Evolutionary conservation across 1,140 invertebrate species (phyloP).

Genomic region (Zaprionus capensis): DNA sequence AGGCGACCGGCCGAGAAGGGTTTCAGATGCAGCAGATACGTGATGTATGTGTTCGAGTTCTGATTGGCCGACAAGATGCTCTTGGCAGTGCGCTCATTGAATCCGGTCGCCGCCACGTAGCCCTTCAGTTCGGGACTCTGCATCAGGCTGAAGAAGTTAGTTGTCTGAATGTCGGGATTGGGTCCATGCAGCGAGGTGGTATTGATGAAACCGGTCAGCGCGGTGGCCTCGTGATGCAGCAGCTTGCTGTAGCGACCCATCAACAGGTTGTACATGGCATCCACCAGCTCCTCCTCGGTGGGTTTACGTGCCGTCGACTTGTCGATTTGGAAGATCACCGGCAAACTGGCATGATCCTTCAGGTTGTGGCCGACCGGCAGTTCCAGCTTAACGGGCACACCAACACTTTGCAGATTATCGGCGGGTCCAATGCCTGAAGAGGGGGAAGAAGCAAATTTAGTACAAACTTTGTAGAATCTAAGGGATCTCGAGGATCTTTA

Average conservation of each 20-base stretch:
- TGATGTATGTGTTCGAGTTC: constrained; percentile 84
- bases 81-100: constrained; percentile 84
- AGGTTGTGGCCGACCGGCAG: constrained; percentile 90
- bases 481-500: neutral
- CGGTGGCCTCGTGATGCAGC: constrained; percentile 78
- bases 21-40: constrained; percentile 85
- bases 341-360: constrained; percentile 86
- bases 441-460: neutral
- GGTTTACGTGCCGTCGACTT: constrained; percentile 77
- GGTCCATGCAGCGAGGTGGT: constrained; percentile 74
- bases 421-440: constrained; percentile 83
- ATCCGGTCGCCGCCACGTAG: constrained; percentile 82
- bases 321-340: constrained; percentile 83
- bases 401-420: constrained; percentile 84
- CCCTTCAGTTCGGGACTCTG: constrained; percentile 74
- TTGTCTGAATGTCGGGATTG: constrained; percentile 84
- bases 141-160: constrained; percentile 80
- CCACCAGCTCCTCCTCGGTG: constrained; percentile 78
- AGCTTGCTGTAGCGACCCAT: constrained; percentile 79
- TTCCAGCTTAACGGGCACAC: constrained; percentile 85
- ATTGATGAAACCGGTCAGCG: constrained; percentile 84
- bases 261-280: constrained; percentile 78
- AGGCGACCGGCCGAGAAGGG: constrained; percentile 85
- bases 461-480: neutral
- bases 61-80: constrained; percentile 84